Evolutionary conservation across 2,888 invertebrate genomes (phyloP).

Genomic region (Biston betularia): DNA sequence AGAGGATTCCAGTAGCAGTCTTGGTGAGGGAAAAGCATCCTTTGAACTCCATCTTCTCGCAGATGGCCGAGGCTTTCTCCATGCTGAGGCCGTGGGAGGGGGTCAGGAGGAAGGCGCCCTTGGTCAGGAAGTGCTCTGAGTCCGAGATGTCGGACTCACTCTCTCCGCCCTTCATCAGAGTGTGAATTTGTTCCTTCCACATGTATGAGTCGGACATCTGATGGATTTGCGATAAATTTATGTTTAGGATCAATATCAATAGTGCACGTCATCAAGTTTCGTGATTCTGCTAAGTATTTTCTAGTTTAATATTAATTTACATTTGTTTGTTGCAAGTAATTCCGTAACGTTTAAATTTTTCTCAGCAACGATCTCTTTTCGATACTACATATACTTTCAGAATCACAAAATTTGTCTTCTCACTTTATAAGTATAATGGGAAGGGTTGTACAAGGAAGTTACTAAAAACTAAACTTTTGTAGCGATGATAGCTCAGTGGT

Average conservation of each 20-base stretch:
- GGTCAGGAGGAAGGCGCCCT: constrained; percentile 93
- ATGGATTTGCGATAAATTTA: constrained; percentile 32
- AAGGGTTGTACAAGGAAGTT: not conserved
- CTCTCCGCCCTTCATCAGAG: constrained; percentile 90
- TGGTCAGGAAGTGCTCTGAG: constrained; percentile 91
- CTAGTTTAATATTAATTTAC: too few relatives aligned
- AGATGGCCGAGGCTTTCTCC: constrained; percentile 94
- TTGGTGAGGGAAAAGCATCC: constrained; percentile 95
- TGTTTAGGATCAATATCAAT: not conserved
- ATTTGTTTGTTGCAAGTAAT: too few relatives aligned
- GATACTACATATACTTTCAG: not conserved
- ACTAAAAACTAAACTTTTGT: not conserved
- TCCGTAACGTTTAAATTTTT: too few relatives aligned
- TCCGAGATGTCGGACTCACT: constrained; percentile 93
- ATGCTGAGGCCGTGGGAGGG: constrained; percentile 94
- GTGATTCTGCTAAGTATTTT: constrained; percentile 13
- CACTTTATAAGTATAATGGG: not conserved
- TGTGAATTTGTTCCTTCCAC: constrained; percentile 84
- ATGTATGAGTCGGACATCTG: constrained; percentile 84
- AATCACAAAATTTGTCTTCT: not conserved
- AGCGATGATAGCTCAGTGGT: too few relatives aligned
- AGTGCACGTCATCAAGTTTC: not conserved
- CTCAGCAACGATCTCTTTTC: too few relatives aligned
- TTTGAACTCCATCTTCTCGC: constrained; percentile 95
- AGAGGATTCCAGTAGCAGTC: constrained; percentile 95